phyloP scores from a whole-genome alignment of 2,797 vertebrate genomes.

The Margarornis squamiger region DNA sequence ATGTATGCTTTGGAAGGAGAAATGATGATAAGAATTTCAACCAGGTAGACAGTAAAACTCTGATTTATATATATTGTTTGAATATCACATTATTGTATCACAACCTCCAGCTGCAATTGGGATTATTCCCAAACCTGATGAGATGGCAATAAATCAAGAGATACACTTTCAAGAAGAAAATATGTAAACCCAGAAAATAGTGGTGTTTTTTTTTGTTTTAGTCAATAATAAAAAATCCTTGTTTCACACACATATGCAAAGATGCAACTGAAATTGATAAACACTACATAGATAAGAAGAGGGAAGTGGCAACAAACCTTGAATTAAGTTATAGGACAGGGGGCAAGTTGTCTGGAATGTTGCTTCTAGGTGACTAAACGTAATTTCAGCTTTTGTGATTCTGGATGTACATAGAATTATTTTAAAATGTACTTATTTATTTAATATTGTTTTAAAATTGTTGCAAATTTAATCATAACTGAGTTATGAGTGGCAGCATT shows the following conservation, averaged over 20 bases:
- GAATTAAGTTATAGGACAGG: not conserved
- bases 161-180: not conserved
- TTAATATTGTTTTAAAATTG: not conserved
- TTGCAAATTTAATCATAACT: not conserved
- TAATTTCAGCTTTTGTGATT: not conserved
- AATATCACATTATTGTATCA: not conserved
- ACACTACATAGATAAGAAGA: not conserved
- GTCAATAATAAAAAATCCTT: not conserved
- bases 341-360: not conserved
- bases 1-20: not conserved
- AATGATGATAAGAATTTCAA: not conserved
- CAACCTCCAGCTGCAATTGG: not conserved
- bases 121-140: not conserved
- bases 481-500: not conserved
- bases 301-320: not conserved
- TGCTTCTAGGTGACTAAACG: not conserved
- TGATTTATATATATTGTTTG: not conserved
- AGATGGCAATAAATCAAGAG: not conserved
- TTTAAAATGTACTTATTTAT: not conserved
- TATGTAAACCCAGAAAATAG: not conserved
- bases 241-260: not conserved
- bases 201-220: fast-evolving
- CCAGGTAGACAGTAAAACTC: not conserved
- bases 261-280: not conserved
- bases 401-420: not conserved